Base-by-base conservation (phyloP, 2,797 vertebrate species). In the Helarctos malayanus region DNA sequence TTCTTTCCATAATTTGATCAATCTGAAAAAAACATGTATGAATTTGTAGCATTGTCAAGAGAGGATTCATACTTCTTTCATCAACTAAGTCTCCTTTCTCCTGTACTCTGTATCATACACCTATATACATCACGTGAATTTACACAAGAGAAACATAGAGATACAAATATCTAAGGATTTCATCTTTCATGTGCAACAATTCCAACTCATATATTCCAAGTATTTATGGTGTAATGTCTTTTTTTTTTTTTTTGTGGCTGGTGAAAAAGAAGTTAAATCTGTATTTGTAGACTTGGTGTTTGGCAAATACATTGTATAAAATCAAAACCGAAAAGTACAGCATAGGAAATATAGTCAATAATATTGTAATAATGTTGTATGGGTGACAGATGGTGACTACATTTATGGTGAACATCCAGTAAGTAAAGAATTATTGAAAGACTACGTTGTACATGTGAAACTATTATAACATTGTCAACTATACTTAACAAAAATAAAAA, bases 281-380 rank as follows among this genome's bases (percentile, higher is more conserved):
- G 16, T 73, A 83, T 80, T 96, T 79, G 75, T 85, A 95, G 41
- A 93, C 13, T 18, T 57, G 23, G 27, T 85, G 38, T 94, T 21
- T 93, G n/a, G 69, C 47, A 90, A 92, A 81, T 54, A 82, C 38
- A 81, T 45, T 88, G 38, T 41, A 75, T 94, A 82, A 84, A 97
- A 52, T 93, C 54, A 84, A 85, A 92, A 84, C 14, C 45, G 57
- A 57, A 84, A 75, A 75, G 15, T 29, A 47, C 16, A 47, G 71
- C 41, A 47, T 49, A 32, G 45, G 45, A 75, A 75, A 47, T 75
- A 75, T 49, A 73, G 38, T 47, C 41, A 49, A 10, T 32, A 75
- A 75, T 75, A 75, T 47, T 47, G 27, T 15, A 75, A 18, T 47
- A 75, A 47, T 47, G 13, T 73, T 45, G 11, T 14, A 38, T 25